phyloP scores from a whole-genome alignment of 2,888 invertebrate species.

The Flabesymbios commensalis region DNA sequence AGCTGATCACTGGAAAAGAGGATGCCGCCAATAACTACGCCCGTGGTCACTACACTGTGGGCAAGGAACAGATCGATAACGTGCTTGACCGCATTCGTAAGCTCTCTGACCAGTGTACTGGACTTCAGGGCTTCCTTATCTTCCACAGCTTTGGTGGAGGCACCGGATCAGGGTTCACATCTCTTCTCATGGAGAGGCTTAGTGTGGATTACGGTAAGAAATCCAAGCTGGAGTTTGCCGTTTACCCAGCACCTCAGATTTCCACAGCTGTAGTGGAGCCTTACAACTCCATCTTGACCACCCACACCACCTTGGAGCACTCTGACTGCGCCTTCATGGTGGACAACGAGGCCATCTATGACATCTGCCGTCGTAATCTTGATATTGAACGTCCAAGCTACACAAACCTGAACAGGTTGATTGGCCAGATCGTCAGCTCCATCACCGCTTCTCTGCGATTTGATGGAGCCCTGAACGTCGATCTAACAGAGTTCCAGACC shows the following conservation, averaged over 20 bases:
- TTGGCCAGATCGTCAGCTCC: constrained; percentile 77
- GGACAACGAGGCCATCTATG: too few species aligned
- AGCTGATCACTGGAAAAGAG: constrained; percentile 51
- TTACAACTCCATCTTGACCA: constrained; percentile 76
- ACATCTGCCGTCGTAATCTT: constrained; percentile 70
- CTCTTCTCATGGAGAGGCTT: constrained; percentile 65
- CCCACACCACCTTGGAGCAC: constrained; percentile 90
- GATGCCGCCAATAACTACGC: constrained; percentile 54
- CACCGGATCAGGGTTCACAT: constrained; percentile 59
- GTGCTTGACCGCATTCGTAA: constrained; percentile 60
- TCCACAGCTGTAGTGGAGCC: constrained; percentile 41
- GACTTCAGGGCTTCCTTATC: constrained; percentile 59
- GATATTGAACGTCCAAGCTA: constrained; percentile 85
- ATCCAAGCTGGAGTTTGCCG: constrained; percentile 73
- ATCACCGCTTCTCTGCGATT: constrained; percentile 63
- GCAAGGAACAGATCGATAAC: constrained; percentile 47
- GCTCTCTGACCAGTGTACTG: constrained; percentile 61
- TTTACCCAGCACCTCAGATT: constrained; percentile 16
- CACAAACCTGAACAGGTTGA: constrained; percentile 88
- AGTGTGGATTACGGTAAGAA: constrained; percentile 85
- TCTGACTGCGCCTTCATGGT: constrained; percentile 79
- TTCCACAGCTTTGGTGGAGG: constrained; percentile 57
- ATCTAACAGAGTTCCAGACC: constrained; percentile 65
- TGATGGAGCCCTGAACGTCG: constrained; percentile 65
- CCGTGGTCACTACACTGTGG: constrained; percentile 50